These are phyloP conservation scores for Electrophaes corylata DNA, from an alignment of 2,888 invertebrate species.

Conservation along the genomic window DNA sequence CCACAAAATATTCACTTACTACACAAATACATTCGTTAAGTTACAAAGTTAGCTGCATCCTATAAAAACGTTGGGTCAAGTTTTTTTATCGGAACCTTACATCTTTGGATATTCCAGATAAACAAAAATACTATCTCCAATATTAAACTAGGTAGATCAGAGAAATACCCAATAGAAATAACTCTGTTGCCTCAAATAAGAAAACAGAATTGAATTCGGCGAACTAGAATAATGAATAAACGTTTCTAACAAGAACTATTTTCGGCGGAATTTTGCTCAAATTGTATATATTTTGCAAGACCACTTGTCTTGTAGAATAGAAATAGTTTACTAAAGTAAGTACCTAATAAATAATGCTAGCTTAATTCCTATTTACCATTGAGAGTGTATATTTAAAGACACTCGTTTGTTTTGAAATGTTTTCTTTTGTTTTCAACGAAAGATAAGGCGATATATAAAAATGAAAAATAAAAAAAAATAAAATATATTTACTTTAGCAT, in stretches of 20 bases:
- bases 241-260: constrained; percentile 42
- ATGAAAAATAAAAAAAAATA: no score
- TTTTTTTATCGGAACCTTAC: no score
- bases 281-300: neutral
- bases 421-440: no score
- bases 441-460: no score
- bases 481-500: no score
- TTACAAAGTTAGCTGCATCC: neutral
- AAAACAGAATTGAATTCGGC: constrained; percentile 52
- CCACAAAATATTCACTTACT: no score
- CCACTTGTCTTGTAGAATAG: neutral
- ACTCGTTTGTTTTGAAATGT: no score
- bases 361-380: no score
- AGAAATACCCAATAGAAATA: constrained; percentile 10
- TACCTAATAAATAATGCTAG: no score
- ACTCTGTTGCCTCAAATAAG: constrained; percentile 46
- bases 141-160: constrained; percentile 31
- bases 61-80: no score
- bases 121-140: constrained; percentile 19
- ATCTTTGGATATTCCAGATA: neutral
- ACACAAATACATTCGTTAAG: no score
- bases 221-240: constrained; percentile 56
- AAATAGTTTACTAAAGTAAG: neutral
- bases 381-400: no score
- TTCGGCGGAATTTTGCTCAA: constrained; percentile 15